Conservation (phyloP, 1,140 invertebrate genomes). For the Drosophila elegans region DNA sequence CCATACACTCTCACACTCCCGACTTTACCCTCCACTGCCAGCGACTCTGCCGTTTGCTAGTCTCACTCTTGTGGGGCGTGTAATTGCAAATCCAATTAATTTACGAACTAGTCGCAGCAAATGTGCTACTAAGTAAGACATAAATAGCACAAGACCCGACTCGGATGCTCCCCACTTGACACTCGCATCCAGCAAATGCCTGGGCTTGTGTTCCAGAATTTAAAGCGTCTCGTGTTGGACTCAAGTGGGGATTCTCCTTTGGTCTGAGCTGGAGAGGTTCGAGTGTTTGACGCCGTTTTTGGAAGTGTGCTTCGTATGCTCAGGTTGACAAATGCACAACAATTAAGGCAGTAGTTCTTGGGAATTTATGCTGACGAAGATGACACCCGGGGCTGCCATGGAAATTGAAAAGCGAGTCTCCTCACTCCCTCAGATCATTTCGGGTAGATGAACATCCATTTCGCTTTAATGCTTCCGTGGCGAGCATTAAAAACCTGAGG, state of each 20-base stretch:
- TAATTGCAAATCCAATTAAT: conserved; percentile 83
- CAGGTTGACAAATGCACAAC: conserved; percentile 75
- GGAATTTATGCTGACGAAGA: conserved; percentile 32
- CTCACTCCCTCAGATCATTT: conserved; percentile 23
- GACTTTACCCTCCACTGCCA: not conserved
- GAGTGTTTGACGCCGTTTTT: conserved; percentile 45
- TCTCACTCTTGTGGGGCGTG: conserved; percentile 49
- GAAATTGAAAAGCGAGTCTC: conserved; percentile 69
- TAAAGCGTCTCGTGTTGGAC: conserved; percentile 51
- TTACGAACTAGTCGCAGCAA: conserved; percentile 76
- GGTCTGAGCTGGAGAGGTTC: conserved; percentile 2
- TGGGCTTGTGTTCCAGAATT: conserved; percentile 40
- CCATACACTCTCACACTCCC: not conserved
- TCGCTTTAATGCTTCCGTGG: conserved; percentile 78
- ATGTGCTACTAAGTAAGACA: conserved; percentile 80
- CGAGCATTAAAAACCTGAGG: conserved; percentile 61
- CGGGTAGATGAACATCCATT: conserved; percentile 67
- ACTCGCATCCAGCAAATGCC: conserved; percentile 17
- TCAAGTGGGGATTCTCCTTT: conserved; percentile 7
- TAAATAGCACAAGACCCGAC: conserved; percentile 69
- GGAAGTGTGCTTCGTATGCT: conserved; percentile 28
- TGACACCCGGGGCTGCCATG: conserved; percentile 40
- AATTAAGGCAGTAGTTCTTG: conserved; percentile 71
- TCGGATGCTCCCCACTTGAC: conserved; percentile 2
- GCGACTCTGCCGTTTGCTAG: conserved; percentile 5